Conservation (phyloP, 2,113 vertebrate genomes). For the Isurus oxyrinchus region DNA sequence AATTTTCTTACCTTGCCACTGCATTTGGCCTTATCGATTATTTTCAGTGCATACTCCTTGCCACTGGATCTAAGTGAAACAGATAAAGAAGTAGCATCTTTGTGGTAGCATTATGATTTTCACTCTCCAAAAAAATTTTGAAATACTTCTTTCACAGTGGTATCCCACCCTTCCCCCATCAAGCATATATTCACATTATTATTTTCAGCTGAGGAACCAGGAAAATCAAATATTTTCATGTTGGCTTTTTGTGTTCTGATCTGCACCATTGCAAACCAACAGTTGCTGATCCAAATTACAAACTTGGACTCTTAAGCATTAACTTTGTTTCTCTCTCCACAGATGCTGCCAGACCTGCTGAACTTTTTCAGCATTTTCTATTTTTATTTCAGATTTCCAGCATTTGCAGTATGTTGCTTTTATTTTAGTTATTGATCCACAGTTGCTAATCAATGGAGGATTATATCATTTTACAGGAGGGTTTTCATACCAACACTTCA, state of each 20-base stretch:
- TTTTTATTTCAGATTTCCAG: no score
- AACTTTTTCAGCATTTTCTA: no score
- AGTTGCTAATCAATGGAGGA: not conserved
- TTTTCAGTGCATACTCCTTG: constrained; percentile 94
- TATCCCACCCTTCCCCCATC: not conserved
- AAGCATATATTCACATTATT: not conserved
- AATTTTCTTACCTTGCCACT: constrained; percentile 78
- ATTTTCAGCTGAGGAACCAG: not conserved
- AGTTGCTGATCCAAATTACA: not conserved
- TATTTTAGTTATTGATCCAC: not conserved
- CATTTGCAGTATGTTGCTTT: no score
- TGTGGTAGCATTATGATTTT: not conserved
- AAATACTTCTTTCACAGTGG: not conserved
- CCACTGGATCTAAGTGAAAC: constrained; percentile 70
- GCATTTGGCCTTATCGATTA: constrained; percentile 95
- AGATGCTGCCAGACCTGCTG: no score
- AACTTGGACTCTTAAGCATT: no score
- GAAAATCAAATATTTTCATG: not conserved
- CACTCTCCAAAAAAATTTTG: not conserved
- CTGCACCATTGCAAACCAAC: not conserved
- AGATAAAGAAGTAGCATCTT: constrained; percentile 37
- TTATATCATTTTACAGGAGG: not conserved
- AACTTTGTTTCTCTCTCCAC: no score
- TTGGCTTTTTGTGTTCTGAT: not conserved
- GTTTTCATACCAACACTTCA: not conserved